These are phyloP conservation scores for Triplophysa bombifrons DNA, from an alignment of 2,797 vertebrate genomes.

Conservation along the genomic window DNA sequence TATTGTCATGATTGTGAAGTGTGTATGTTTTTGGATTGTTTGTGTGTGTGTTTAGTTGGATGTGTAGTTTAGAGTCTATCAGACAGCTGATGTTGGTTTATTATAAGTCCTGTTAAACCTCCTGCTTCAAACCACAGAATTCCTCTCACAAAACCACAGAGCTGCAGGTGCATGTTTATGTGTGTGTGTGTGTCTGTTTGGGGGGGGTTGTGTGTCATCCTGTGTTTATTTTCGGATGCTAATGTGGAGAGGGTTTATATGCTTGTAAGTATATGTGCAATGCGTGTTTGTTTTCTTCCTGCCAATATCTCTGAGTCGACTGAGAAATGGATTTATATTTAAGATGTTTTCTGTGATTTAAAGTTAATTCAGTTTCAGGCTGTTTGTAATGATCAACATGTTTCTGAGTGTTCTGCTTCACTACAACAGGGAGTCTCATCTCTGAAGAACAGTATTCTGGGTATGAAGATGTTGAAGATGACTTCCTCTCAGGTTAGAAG, in stretches of 20 bases:
- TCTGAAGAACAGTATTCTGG: constrained; percentile 51
- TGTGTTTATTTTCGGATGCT: neutral
- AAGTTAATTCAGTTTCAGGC: neutral
- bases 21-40: neutral
- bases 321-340: neutral
- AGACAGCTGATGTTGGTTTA: neutral
- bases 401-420: neutral
- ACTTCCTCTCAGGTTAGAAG: constrained; percentile 16
- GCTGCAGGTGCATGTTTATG: constrained; percentile 1
- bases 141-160: constrained; percentile 9
- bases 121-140: constrained; percentile 29
- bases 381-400: neutral
- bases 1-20: too few relatives aligned
- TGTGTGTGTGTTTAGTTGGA: neutral
- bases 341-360: neutral
- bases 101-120: neutral
- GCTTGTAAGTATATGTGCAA: neutral
- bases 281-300: neutral
- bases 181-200: neutral
- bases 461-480: constrained; percentile 35
- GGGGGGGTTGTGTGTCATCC: neutral
- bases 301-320: neutral
- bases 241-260: neutral
- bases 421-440: constrained; percentile 17
- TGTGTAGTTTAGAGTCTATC: neutral